Evolutionary conservation across 2,797 vertebrate genomes (phyloP).

Genomic region (Acridotheres tristis): DNA sequence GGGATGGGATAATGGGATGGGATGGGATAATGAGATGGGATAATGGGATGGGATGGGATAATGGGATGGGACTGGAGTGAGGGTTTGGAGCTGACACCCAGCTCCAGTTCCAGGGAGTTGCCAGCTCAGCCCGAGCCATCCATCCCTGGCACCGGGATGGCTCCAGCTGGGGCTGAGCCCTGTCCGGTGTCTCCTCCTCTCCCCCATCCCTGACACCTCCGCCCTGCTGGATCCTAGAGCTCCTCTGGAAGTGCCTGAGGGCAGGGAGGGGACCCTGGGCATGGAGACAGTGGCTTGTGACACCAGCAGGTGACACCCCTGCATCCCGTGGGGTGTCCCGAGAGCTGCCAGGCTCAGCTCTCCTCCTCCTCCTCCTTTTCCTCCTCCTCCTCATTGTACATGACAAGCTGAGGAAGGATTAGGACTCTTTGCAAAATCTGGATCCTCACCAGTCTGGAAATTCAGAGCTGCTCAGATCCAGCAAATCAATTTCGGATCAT

Average conservation of each 20-base stretch:
- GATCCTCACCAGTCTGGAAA: neutral
- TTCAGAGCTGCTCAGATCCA: neutral
- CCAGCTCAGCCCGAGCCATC: neutral
- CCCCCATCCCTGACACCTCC: neutral
- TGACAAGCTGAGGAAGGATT: neutral
- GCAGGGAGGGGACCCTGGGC: neutral
- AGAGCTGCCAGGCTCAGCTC: neutral
- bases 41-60: no score
- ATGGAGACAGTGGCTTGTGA: accelerated
- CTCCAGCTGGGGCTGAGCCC: neutral
- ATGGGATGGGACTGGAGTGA: neutral
- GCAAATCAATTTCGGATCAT: neutral
- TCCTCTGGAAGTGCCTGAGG: neutral
- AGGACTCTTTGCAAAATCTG: neutral
- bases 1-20: no score
- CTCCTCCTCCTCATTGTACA: accelerated
- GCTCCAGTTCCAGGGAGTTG: neutral
- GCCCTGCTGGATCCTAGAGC: accelerated
- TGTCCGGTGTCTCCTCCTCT: neutral
- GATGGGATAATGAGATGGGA: no score
- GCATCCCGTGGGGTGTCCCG: accelerated
- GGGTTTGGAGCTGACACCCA: accelerated
- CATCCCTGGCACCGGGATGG: accelerated
- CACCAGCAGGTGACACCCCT: neutral
- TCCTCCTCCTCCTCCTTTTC: neutral